These are phyloP conservation scores for Sinhomidia bicolor DNA, from an alignment of 2,888 invertebrate species.

Conservation along the genomic window DNA sequence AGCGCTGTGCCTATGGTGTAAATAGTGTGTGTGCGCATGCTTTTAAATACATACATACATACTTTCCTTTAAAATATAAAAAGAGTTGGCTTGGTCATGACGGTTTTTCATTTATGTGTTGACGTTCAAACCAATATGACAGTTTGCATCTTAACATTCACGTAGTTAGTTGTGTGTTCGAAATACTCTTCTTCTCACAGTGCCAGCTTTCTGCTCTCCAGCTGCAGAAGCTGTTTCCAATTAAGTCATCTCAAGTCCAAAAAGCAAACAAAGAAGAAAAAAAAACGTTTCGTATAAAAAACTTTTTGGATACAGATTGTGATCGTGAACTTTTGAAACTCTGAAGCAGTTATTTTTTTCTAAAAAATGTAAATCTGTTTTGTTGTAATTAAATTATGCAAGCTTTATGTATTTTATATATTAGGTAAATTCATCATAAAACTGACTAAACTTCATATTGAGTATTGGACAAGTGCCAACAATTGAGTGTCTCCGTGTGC, in stretches of 20 bases:
- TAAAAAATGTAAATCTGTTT: too few relatives aligned
- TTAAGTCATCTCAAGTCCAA: too few relatives aligned
- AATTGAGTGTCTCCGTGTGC: neutral
- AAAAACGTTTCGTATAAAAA: neutral
- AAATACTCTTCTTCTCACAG: neutral
- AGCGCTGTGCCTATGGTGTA: neutral
- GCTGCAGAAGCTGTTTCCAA: too few relatives aligned
- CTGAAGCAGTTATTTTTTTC: too few relatives aligned
- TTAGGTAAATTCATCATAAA: constrained; percentile 10
- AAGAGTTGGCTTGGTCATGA: constrained; percentile 66
- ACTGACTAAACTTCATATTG: constrained; percentile 18
- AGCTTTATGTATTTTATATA: too few relatives aligned
- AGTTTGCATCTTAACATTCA: neutral
- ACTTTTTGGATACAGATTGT: too few relatives aligned
- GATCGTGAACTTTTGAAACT: too few relatives aligned
- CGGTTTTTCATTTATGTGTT: constrained; percentile 62
- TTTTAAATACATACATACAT: neutral
- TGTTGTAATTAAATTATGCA: too few relatives aligned
- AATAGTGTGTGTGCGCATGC: neutral
- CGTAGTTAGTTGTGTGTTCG: neutral
- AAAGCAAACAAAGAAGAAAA: neutral
- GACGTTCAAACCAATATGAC: constrained; percentile 55
- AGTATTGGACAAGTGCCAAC: constrained; percentile 26
- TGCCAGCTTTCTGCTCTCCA: too few relatives aligned
- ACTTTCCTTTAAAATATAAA: constrained; percentile 67